Evolutionary conservation across 1,140 invertebrate genomes (phyloP).

Genomic region (Trachelipus rathkii): DNA sequence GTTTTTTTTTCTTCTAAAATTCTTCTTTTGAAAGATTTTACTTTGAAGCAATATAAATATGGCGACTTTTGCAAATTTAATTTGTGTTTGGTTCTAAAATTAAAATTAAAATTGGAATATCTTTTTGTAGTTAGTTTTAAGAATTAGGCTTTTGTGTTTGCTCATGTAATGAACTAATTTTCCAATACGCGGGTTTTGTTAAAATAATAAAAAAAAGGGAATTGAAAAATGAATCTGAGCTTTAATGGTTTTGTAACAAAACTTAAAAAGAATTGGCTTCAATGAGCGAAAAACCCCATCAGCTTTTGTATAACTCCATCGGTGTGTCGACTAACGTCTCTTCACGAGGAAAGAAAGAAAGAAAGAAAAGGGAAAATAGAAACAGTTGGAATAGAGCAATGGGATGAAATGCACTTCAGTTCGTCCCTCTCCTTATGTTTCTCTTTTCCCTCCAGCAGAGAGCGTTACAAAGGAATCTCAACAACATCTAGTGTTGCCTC

Average conservation of each 20-base stretch:
- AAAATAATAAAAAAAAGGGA: not conserved
- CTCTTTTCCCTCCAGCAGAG: not conserved
- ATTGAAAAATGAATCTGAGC: not conserved
- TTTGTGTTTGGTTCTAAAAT: too few species aligned
- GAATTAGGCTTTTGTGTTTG: too few species aligned
- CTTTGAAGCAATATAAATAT: too few species aligned
- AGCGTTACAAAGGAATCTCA: not conserved
- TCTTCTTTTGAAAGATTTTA: too few species aligned
- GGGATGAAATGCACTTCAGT: constrained; percentile 2
- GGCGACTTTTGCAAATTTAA: too few species aligned
- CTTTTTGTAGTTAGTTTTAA: too few species aligned
- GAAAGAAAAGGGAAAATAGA: not conserved
- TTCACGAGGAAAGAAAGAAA: not conserved
- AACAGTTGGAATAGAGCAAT: constrained; percentile 5
- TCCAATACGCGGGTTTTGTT: not conserved
- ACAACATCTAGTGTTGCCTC: constrained; percentile 8
- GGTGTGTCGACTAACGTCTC: constrained; percentile 8
- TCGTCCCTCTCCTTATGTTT: not conserved
- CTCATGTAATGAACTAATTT: not conserved
- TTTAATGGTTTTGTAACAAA: constrained; percentile 6
- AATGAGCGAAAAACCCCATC: not conserved
- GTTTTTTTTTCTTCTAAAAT: too few species aligned
- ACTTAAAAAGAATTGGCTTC: not conserved
- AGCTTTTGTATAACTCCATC: not conserved
- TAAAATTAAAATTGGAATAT: too few species aligned